Base-by-base conservation (phyloP, 1,140 invertebrate species). In the Drosophila athabasca region DNA sequence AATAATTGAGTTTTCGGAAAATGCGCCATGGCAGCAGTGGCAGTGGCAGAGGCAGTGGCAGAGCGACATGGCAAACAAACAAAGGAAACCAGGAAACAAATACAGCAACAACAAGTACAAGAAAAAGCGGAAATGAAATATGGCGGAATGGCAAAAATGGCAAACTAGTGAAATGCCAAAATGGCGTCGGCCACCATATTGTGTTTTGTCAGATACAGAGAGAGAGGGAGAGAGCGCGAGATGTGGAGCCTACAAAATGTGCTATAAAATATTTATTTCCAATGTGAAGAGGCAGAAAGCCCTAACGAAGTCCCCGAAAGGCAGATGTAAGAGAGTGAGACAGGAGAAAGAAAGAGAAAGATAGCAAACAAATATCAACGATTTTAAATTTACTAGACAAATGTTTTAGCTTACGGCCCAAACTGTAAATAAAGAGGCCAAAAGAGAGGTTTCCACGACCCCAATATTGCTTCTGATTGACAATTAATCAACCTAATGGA, bases 1-100 rank as follows among this genome's bases (percentile, higher is more conserved):
- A 82, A 82, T 82, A 82, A 82, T 82, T 82, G 79, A 82, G 79
- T 82, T 82, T 76, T 82, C 77, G 74, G 66, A 57, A 76, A 76
- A 76, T 76, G 41, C 73, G 51, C 72, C 52, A 61, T 75, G 62
- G 58, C 62, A 84, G 48, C 64, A 58, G 39, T 17, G 62, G 46
- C 49, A 68, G 44, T 45, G 48, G 24, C 57, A 60, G 46, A n/a
- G 59, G 39, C 58, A 66, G 41, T 45, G 48, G 9, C 57, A 51
- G 41, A 22, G 60, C 26, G 29, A 39, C 35, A 39, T 39, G 35
- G 11, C 35, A 39, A 39, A 39, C 35, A 39, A 39, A 39, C 35
- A 39, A 39, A 39, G 35, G 35, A 39, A 39, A 13, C 4, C 11
- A 11, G 11, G 3, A 49, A 50, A 58, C 60, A 78, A 61, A 67